A percentile compares a stretch with the other conserved stretches of the same genome.
These are phyloP conservation scores for Dasyprocta punctata DNA, from an alignment of 2,113 vertebrate genomes.

Conservation along the genomic window DNA sequence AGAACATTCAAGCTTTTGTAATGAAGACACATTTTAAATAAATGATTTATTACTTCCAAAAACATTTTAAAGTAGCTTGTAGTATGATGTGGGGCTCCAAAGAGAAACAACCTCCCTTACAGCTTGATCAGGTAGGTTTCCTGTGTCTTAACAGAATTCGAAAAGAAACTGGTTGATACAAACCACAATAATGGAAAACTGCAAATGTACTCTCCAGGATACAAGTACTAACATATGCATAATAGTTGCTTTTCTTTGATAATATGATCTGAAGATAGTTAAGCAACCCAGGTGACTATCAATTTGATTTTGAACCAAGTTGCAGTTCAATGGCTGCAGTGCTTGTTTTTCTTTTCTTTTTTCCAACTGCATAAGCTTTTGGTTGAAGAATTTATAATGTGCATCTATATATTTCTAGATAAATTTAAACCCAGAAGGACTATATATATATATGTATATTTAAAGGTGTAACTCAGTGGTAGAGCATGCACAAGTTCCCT, in stretches of 20 bases:
- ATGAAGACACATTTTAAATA: slow-evolving; percentile 57
- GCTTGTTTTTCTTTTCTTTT: slow-evolving; percentile 42
- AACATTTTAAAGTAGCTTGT: slow-evolving; percentile 68
- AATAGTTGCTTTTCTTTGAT: slow-evolving; percentile 80
- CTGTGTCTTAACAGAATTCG: slow-evolving; percentile 70
- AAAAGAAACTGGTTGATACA: slow-evolving; percentile 77
- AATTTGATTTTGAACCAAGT: slow-evolving; percentile 65
- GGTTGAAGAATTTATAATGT: slow-evolving; percentile 66
- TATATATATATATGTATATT: neutral
- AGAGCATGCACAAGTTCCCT: too few relatives aligned
- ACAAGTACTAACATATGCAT: slow-evolving; percentile 64
- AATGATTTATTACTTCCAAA: slow-evolving; percentile 62
- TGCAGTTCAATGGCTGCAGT: slow-evolving; percentile 49
- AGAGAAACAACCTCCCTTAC: slow-evolving; percentile 61
- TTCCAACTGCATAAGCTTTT: slow-evolving; percentile 65
- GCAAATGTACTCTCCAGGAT: slow-evolving; percentile 72
- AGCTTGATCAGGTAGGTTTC: slow-evolving; percentile 69
- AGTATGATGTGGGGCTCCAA: slow-evolving; percentile 27
- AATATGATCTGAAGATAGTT: slow-evolving; percentile 68
- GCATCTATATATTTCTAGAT: neutral
- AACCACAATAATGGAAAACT: slow-evolving; percentile 70
- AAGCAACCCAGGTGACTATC: slow-evolving; percentile 68
- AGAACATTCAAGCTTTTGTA: slow-evolving; percentile 65
- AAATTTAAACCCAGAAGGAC: neutral
- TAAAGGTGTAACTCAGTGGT: neutral